These are phyloP conservation scores for human (Homo sapiens) DNA, from an alignment of 2,113 vertebrate species.

Conservation along the genomic window GRCh38 chr2:139450001-139450500, in stretches of 20 bases:
- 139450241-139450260: neutral
- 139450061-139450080: neutral
- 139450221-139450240: neutral
- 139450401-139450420: neutral
- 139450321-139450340: neutral
- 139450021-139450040: neutral
- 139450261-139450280: neutral
- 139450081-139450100: neutral
- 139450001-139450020: neutral
- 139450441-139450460: neutral
- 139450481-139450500: neutral
- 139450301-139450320: neutral
- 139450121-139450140: neutral
- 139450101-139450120: neutral
- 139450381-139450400: slow-evolving; percentile 14
- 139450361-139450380: neutral
- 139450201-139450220: neutral
- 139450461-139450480: neutral
- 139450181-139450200: neutral
- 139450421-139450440: neutral
- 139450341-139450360: neutral
- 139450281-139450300: neutral
- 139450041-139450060: neutral
- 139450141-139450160: neutral
- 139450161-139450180: neutral